Evolutionary conservation across 2,113 vertebrate genomes (phyloP).

Genomic region (Xenopus tropicalis): UCB_Xtro_10.0 CM004446.2:54324001-54324500

Average conservation of each 20-base stretch:
- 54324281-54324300: conserved; percentile 48
- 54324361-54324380: not conserved
- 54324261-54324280: conserved; percentile 49
- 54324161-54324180: conserved; percentile 62
- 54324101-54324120: conserved; percentile 70
- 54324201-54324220: conserved; percentile 52
- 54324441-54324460: too few relatives aligned
- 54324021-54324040: conserved; percentile 93
- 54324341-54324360: conserved; percentile 20
- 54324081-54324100: conserved; percentile 87
- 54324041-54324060: conserved; percentile 94
- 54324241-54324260: conserved; percentile 48
- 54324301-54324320: conserved; percentile 33
- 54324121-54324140: conserved; percentile 71
- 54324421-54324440: not conserved
- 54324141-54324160: conserved; percentile 68
- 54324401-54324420: not conserved
- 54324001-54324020: conserved; percentile 93
- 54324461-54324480: too few relatives aligned
- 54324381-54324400: not conserved
- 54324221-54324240: conserved; percentile 56
- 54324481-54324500: too few relatives aligned
- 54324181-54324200: conserved; percentile 54
- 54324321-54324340: conserved; percentile 6
- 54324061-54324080: conserved; percentile 87